Evolutionary conservation across 2,888 invertebrate species (phyloP), one percentile per base, ranked within the genome.

Genomic region (Drosophila pseudotalamancana): DNA sequence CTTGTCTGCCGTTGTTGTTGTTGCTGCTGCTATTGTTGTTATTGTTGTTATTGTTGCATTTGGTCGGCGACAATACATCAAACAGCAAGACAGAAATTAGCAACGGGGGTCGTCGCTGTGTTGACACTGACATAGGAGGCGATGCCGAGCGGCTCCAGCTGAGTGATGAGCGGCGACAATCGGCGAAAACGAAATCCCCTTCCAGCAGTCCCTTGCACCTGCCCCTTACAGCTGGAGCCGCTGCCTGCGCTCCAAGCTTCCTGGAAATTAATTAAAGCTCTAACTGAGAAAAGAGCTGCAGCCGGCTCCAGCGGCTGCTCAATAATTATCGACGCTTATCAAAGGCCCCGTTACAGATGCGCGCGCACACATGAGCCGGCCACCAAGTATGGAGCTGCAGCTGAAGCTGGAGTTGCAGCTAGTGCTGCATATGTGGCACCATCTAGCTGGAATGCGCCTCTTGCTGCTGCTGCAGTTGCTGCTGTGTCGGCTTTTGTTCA

Each of bases 271-370:
- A 83, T 83, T 83, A 83, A 83, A 85, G 55, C 67, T 78, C 72
- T 73, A 71, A 85, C 80, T 74, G 77, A 32, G 34, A 25, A 18
- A 43, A 37, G 37, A 25, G 16, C 59, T 16, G 39, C 42, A 48
- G 40, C 23, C 34, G 31, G 31, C 32, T 34, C 31, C 53, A 48
- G 60, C 67, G 60, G 39, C 76, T 68, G 61, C 74, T 83, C 88
- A 88, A 88, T 88, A 89, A 88, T 89, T 88, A 89, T 88, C 83
- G 88, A 88, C 89, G 89, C 88, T 89, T 88, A 89, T 88, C 89
- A 84, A 77, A 79, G 70, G 62, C 85, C 89, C 88, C 88, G 89
- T 88, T 88, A 88, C 69, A 85, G 83, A 83, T 81, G 76, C 78
- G 67, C 77, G 76, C 88, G 79, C 73, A 73, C 73, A 76, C 67